Percentiles rank a stretch among this genome's conserved stretches.
Conservation (phyloP, 2,888 invertebrate species). For the Drosophila paramelanica region DNA sequence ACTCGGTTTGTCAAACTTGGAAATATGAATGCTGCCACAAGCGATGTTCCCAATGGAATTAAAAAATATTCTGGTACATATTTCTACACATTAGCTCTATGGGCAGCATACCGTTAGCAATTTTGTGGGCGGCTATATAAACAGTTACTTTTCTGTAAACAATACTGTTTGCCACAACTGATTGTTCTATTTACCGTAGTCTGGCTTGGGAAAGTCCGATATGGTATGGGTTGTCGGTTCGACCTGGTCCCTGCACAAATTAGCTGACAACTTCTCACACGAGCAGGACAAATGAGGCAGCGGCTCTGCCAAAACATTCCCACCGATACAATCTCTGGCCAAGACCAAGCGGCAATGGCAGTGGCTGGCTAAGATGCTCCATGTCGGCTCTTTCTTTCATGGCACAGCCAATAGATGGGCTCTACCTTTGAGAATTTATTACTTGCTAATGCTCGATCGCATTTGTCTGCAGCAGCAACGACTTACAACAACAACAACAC, state of each 20-base stretch:
- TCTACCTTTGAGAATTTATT: conserved; percentile 79
- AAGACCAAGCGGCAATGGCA: conserved; percentile 17
- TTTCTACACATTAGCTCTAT: conserved; percentile 11
- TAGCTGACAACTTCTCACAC: conserved; percentile 58
- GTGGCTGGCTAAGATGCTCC: not conserved
- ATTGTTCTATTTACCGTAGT: conserved; percentile 16
- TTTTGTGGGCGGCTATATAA: not conserved
- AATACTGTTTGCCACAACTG: not conserved
- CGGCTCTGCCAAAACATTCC: conserved; percentile 47
- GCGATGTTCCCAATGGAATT: conserved; percentile 22
- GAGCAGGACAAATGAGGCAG: conserved; percentile 63
- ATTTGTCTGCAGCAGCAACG: conserved; percentile 66
- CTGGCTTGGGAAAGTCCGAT: conserved; percentile 12
- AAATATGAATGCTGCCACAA: conserved; percentile 51
- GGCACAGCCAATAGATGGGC: conserved; percentile 54
- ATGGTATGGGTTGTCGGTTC: conserved; percentile 1
- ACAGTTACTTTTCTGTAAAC: conserved; percentile 19
- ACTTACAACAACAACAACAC: conserved; percentile 10
- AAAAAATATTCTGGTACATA: conserved; percentile 6
- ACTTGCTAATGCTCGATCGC: conserved; percentile 80
- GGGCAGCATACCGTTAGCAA: not conserved
- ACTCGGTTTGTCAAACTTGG: conserved; percentile 51
- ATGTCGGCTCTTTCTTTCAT: conserved; percentile 54
- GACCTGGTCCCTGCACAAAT: conserved; percentile 38
- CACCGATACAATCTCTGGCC: conserved; percentile 59